Evolutionary conservation across 2,888 invertebrate species (phyloP), one percentile per base, ranked within the genome.

Genomic region (Xylophagus ater): DNA sequence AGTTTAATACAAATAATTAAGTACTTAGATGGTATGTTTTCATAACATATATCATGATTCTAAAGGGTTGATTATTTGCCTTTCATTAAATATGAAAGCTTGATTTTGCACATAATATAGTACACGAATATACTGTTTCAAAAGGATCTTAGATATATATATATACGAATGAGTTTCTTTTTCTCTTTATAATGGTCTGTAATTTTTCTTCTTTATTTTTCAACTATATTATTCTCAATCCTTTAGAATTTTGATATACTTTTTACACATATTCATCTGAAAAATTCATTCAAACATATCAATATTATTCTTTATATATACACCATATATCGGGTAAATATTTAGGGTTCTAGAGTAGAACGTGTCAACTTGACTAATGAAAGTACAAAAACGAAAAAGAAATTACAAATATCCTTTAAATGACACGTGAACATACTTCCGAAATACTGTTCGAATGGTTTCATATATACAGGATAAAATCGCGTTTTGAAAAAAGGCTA

Each of bases 401-500:
- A 41, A 41, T 44, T 41, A 34, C 44, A 38, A 36, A 44, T 40
- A 37, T 42, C 36, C 42, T 45, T 37, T 24, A 45, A 36, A 38
- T 43, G 43, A 39, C 45, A 45, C 45, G 45, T 45, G 45, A 43
- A 39, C 37, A 29, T 39, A 45, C 45, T 45, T 45, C 41, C 36
- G 31, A 31, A 6, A 8, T n/a, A n/a, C n/a, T n/a, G n/a, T n/a
- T n/a, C n/a, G n/a, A n/a, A n/a, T n/a, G n/a, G n/a, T n/a, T n/a
- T n/a, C n/a, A n/a, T n/a, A n/a, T n/a, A n/a, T n/a, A n/a, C n/a
- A n/a, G n/a, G n/a, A n/a, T n/a, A n/a, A n/a, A n/a, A n/a, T n/a
- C n/a, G n/a, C n/a, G n/a, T n/a, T n/a, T n/a, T n/a, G n/a, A n/a
- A n/a, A n/a, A n/a, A n/a, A n/a, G n/a, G n/a, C n/a, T n/a, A n/a